These are phyloP conservation scores for Cherax destructor DNA, from an alignment of 1,140 invertebrate species.

Conservation along the genomic window DNA sequence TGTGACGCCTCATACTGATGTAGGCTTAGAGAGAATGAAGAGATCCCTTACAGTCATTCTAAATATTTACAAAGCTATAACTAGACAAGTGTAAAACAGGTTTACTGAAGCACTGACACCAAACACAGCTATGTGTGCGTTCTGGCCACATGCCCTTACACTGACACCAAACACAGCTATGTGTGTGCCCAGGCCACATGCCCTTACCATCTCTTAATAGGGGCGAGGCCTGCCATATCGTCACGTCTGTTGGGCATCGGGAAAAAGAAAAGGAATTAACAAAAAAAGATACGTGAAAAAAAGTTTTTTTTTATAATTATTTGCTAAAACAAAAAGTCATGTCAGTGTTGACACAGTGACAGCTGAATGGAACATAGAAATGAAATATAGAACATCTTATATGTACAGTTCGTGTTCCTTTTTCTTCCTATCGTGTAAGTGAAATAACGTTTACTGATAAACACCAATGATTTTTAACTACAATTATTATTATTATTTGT, in stretches of 20 bases:
- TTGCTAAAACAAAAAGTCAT: too few species aligned
- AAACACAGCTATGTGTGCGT: background rate
- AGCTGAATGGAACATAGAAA: background rate
- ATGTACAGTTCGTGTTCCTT: background rate
- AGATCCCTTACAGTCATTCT: too few species aligned
- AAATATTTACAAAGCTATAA: too few species aligned
- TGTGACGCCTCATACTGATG: too few species aligned
- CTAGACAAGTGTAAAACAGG: background rate
- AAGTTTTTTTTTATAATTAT: too few species aligned
- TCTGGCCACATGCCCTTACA: background rate
- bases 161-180: too few species aligned
- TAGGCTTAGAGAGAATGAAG: too few species aligned
- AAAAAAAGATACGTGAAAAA: background rate
- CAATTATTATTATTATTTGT: too few species aligned
- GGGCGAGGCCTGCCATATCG: background rate
- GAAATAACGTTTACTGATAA: too few species aligned
- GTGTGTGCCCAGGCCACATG: background rate
- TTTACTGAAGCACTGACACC: background rate
- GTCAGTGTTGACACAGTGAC: background rate
- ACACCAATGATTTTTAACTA: too few species aligned
- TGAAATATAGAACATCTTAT: background rate
- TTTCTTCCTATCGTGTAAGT: too few species aligned
- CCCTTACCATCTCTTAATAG: conserved; percentile 7
- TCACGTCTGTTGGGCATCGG: background rate
- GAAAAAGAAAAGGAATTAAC: conserved; percentile 4